These are phyloP conservation scores for Nysson spinosus DNA, from an alignment of 2,888 invertebrate species.

Conservation along the genomic window DNA sequence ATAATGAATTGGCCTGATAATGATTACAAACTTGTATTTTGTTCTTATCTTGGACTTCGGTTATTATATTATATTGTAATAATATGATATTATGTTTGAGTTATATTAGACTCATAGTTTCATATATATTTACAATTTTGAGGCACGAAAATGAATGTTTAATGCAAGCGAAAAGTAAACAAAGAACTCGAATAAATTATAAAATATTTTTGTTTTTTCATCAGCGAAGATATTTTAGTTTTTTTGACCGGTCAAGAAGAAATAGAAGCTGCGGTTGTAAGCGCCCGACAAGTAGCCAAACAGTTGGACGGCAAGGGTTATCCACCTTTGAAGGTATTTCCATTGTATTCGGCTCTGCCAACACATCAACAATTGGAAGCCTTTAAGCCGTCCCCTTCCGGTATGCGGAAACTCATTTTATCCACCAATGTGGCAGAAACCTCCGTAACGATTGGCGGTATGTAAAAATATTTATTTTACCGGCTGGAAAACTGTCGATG, in stretches of 20 bases:
- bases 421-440: conserved; percentile 99
- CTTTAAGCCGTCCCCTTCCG: conserved; percentile 85
- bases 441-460: conserved; percentile 93
- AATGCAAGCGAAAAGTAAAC: too few relatives aligned
- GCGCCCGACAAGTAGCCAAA: conserved; percentile 85
- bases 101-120: too few relatives aligned
- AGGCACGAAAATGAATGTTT: too few relatives aligned
- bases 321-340: conserved; percentile 87
- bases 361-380: conserved; percentile 92
- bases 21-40: too few relatives aligned
- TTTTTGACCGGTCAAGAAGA: conserved; percentile 98
- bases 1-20: too few relatives aligned
- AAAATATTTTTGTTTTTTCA: conserved; percentile 29
- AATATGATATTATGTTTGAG: too few relatives aligned
- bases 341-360: conserved; percentile 94
- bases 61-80: too few relatives aligned
- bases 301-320: conserved; percentile 81
- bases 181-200: not conserved
- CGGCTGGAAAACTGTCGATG: not conserved
- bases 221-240: conserved; percentile 92
- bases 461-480: conserved; percentile 5
- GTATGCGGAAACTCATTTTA: conserved; percentile 92
- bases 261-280: conserved; percentile 90
- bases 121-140: too few relatives aligned
- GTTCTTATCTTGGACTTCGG: too few relatives aligned